phyloP scores from a whole-genome alignment of 2,888 invertebrate species.

The Euzetes globulus region DNA sequence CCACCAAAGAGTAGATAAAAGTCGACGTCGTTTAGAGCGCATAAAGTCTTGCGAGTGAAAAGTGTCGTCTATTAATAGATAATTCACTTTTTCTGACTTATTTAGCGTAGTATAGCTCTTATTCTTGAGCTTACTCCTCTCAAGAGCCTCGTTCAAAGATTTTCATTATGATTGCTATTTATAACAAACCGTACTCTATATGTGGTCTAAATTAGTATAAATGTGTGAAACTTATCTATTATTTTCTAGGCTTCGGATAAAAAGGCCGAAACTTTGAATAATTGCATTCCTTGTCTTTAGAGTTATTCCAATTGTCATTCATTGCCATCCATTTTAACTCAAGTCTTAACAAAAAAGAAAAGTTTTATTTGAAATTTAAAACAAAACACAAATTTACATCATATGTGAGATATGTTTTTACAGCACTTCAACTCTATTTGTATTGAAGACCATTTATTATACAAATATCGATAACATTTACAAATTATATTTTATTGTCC shows the following conservation, averaged over 20 bases:
- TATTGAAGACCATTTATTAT: background rate
- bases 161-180: background rate
- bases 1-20: background rate
- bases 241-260: too few species aligned
- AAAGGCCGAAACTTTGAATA: too few species aligned
- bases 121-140: background rate
- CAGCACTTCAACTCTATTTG: background rate
- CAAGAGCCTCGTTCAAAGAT: background rate
- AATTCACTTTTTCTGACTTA: conserved; percentile 11
- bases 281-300: too few species aligned
- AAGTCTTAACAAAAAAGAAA: too few species aligned
- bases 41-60: background rate
- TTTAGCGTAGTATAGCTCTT: background rate
- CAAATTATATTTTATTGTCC: background rate
- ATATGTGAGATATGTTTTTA: too few species aligned
- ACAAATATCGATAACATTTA: background rate
- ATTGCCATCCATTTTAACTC: too few species aligned
- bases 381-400: too few species aligned
- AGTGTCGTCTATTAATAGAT: conserved; percentile 20
- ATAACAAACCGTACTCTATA: background rate
- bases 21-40: background rate
- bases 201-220: too few species aligned
- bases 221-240: too few species aligned
- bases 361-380: too few species aligned
- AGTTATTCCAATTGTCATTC: too few species aligned